Base-by-base conservation (phyloP, 2,113 vertebrate species). In the Brachyhypopomus gauderio region DNA sequence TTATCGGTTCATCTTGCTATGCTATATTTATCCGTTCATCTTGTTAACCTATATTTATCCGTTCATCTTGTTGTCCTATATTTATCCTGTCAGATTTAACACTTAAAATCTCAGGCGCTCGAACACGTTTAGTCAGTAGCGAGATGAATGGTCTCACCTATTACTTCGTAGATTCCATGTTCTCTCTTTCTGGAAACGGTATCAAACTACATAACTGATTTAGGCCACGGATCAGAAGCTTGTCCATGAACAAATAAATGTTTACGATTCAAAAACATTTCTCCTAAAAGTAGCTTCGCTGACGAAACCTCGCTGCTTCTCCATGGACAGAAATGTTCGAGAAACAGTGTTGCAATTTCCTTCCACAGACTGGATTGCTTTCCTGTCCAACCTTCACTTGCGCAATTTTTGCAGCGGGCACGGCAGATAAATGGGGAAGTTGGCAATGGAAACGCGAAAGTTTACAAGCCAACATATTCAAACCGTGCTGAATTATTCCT, bases 291-390 rank as follows among this genome's bases (percentile, higher is more conserved):
- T 6, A n/a, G 64, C 64, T 19, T 8, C 8, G 36, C 20, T 70
- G 19, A 5, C 14, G 34, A 20, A 22, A n/a, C 66, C 19, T n/a
- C 12, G 75, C 71, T 82, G 71, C 76, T 82, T 82, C 63, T 82
- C 41, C 71, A 78, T 48, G 30, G 1, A 62, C 27, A 55, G 19
- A 55, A 73, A 77, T 60, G 71, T 64, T 63, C 73, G 62, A 85
- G 69, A 82, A 79, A 60, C 14, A 1, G 0, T 85, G 77, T 85
- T 66, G 84, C 84, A 85, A 85, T 79, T 72, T 82, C 84, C 84
- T 82, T 5, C 38, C 6, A 12, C 11, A 22, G 45, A 11, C 52
- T 23, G 56, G 77, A 60, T 72, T 48, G 45, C 55, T 75, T 56
- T 59, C 75, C 17, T 67, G 22, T 30, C 16, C 48, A 2, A 0